Percentiles rank a stretch among this genome's conserved stretches.
Evolutionary conservation across 1,140 invertebrate genomes (phyloP).

Genomic region (Ganaspis sp.): DNA sequence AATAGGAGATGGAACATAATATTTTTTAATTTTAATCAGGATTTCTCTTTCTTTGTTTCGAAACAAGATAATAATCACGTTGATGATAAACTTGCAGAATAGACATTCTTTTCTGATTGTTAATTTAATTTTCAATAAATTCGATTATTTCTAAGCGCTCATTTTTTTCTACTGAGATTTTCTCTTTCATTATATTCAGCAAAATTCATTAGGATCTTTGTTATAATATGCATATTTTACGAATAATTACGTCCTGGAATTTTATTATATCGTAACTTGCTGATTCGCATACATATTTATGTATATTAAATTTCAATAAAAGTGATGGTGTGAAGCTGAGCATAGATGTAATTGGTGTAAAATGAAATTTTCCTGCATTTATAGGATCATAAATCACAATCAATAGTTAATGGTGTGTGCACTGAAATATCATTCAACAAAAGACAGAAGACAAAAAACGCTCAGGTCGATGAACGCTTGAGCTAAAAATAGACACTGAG

Average conservation of each 20-base stretch:
- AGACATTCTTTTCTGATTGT: neutral
- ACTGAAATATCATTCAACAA: constrained; percentile 9
- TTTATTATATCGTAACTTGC: neutral
- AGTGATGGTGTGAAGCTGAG: neutral
- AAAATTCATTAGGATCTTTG: neutral
- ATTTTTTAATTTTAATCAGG: no score
- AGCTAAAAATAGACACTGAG: neutral
- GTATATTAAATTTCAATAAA: constrained; percentile 25
- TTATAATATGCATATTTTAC: neutral
- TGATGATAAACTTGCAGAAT: neutral
- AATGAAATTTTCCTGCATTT: constrained; percentile 19
- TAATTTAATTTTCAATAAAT: neutral
- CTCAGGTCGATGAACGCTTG: neutral
- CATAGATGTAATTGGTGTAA: neutral
- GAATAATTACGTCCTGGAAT: neutral
- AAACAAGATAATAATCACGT: no score
- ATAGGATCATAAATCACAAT: constrained; percentile 4
- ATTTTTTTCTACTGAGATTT: neutral
- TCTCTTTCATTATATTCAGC: neutral
- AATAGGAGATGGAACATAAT: no score
- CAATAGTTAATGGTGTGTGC: neutral
- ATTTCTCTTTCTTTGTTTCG: no score
- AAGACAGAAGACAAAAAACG: neutral
- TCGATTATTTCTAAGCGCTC: neutral
- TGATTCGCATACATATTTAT: no score